Evolutionary conservation across 2,888 invertebrate species (phyloP).

Genomic region (Argyresthia albistria): DNA sequence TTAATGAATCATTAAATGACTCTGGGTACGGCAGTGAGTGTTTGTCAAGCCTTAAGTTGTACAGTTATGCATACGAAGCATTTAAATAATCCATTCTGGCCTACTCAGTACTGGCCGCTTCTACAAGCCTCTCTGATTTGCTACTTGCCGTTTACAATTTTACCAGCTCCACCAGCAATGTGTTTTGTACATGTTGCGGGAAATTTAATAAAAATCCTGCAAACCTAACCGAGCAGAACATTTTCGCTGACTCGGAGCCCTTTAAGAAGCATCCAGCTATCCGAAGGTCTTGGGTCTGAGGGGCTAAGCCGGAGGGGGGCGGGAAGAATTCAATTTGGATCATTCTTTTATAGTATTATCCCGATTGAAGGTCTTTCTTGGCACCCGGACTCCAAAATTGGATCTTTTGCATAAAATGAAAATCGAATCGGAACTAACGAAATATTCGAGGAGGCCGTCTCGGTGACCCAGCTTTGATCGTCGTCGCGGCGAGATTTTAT

Average conservation of each 20-base stretch:
- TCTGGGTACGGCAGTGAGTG: no score
- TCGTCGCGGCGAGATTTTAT: no score
- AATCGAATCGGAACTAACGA: constrained; percentile 21
- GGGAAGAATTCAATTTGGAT: constrained; percentile 63
- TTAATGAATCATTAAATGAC: no score
- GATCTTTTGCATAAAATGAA: constrained; percentile 69
- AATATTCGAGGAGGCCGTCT: neutral
- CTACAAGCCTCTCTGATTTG: no score
- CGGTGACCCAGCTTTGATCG: neutral
- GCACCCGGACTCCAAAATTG: constrained; percentile 38
- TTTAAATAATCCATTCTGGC: no score
- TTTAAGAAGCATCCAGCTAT: constrained; percentile 21
- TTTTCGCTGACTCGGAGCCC: constrained; percentile 51
- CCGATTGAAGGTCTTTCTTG: constrained; percentile 43
- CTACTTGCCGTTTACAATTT: no score
- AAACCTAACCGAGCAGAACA: constrained; percentile 43
- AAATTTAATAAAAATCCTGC: constrained; percentile 57
- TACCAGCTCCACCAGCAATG: no score
- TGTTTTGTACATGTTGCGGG: constrained; percentile 10
- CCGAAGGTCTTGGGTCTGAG: constrained; percentile 7
- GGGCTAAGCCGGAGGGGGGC: constrained; percentile 13
- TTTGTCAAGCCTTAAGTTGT: no score
- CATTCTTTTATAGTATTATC: constrained; percentile 63
- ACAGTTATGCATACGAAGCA: no score
- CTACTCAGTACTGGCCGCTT: no score